These are phyloP conservation scores for Temnopleurus reevesii DNA, from an alignment of 53 echinoderm and acorn worm species.

Conservation along the genomic window DNA sequence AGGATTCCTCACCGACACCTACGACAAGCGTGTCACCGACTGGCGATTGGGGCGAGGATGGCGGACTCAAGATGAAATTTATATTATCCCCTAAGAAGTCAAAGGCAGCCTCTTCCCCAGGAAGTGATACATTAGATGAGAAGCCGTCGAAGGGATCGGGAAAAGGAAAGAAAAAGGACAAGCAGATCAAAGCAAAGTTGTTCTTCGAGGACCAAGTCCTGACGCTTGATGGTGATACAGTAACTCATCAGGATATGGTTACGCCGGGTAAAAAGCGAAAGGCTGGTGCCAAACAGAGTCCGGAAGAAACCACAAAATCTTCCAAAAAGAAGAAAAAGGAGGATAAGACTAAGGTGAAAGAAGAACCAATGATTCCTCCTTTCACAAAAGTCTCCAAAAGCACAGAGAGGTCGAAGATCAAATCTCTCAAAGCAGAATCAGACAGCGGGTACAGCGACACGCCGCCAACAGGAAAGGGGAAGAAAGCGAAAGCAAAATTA, in stretches of 20 bases:
- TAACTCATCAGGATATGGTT: slow-evolving; percentile 4
- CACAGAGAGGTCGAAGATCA: slow-evolving; percentile 48
- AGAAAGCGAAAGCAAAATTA: slow-evolving; percentile 45
- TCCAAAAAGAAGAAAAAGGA: slow-evolving; percentile 72
- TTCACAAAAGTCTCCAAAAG: slow-evolving; percentile 51
- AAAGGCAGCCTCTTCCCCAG: slow-evolving; percentile 34
- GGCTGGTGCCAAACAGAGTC: neutral
- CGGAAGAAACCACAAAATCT: neutral
- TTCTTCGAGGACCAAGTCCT: slow-evolving; percentile 56
- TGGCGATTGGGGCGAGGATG: slow-evolving; percentile 53
- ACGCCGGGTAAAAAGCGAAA: slow-evolving; percentile 29
- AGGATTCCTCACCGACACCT: slow-evolving; percentile 7
- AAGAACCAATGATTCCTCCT: neutral
- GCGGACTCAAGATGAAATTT: slow-evolving; percentile 64
- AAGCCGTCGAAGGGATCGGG: neutral
- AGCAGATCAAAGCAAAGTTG: slow-evolving; percentile 64
- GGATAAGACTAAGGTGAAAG: slow-evolving; percentile 52
- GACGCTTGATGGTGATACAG: slow-evolving; percentile 56
- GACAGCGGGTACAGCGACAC: slow-evolving; percentile 71
- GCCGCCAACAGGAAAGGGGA: slow-evolving; percentile 2
- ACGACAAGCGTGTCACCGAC: slow-evolving; percentile 41
- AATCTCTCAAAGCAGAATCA: slow-evolving; percentile 54
- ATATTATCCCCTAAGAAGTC: slow-evolving; percentile 68
- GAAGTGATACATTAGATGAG: slow-evolving; percentile 19
- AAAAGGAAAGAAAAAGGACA: slow-evolving; percentile 58